Evolutionary conservation across 2,797 vertebrate genomes (phyloP).

Genomic region (Parauchenoglanis punctatus): DNA sequence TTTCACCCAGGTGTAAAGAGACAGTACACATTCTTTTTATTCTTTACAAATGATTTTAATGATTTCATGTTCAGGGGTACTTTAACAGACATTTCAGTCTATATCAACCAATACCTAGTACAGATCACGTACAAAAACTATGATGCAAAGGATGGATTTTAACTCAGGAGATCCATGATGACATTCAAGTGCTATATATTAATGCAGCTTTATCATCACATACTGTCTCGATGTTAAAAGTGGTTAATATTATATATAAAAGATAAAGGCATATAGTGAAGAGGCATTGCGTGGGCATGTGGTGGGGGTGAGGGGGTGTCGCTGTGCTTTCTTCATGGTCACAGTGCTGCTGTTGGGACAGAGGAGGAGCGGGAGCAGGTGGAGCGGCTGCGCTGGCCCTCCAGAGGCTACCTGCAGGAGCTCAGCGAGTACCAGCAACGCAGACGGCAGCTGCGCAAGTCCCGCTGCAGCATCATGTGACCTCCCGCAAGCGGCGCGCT

Average conservation of each 20-base stretch:
- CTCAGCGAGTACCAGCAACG: constrained; percentile 93
- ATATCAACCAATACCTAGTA: neutral
- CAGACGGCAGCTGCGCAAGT: constrained; percentile 88
- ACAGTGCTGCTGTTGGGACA: constrained; percentile 61
- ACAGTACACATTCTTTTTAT: neutral
- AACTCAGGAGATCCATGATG: neutral
- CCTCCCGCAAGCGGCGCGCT: constrained; percentile 49
- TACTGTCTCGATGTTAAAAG: neutral
- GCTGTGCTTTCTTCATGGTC: constrained; percentile 46
- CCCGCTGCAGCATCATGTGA: constrained; percentile 90
- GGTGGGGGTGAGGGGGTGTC: constrained; percentile 1
- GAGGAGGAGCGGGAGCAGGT: constrained; percentile 93
- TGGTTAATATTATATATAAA: neutral
- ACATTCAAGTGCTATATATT: neutral
- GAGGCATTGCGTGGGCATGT: constrained; percentile 5
- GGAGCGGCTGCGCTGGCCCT: constrained; percentile 92
- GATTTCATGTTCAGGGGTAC: neutral
- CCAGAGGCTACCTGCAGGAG: constrained; percentile 90
- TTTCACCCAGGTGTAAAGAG: neutral
- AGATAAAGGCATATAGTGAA: neutral
- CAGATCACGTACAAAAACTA: neutral
- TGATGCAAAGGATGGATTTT: neutral
- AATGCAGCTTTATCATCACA: neutral
- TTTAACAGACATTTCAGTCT: neutral
- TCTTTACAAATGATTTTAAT: neutral